Evolutionary conservation across 2,113 vertebrate species (phyloP), one percentile per base, ranked within the genome.

Genomic region (Calonectris borealis): DNA sequence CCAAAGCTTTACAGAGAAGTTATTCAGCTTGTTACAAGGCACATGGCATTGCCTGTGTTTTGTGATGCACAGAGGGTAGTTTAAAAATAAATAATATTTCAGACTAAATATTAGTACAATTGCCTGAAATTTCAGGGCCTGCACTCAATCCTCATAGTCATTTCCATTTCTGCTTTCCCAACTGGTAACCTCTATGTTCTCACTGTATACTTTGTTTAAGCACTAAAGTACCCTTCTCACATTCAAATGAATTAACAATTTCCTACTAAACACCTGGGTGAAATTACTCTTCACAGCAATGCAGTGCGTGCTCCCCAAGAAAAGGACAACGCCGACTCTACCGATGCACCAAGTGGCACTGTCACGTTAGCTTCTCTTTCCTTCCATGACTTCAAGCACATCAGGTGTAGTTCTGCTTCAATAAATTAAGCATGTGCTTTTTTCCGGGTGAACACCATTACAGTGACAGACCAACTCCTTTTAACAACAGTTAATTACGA

Each of bases 291-390:
- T 26, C 12, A 57, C 6, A 38, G 46, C 51, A 31, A 44, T 2
- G n/a, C 66, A 79, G 42, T 4, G 29, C n/a, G 11, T 2, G 2
- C 5, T 69, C 49, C 70, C 34, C 6, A 7, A 29, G 51, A n/a
- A 52, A 82, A 57, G 16, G 32, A 24, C 49, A 62, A 27, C 24
- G 15, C 17, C 22, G 69, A 71, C 40, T 51, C 32, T 13, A 12
- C 29, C 0, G 17, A 29, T 0, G 8, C 52, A 69, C 22, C 1
- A 3, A 71, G 46, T 5, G 25, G 27, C n/a, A 13, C 71, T 10
- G 6, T 5, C 65, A 64, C 5, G 0, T 60, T 25, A 42, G 29
- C 24, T 16, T 16, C 48, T 38, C 57, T 22, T 57, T 34, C 64
- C 34, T 62, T 19, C 86, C 40, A 8, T 3, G 27, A 66, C 36